phyloP scores from a whole-genome alignment of 2,888 invertebrate genomes.

The Cartodere bifasciata region DNA sequence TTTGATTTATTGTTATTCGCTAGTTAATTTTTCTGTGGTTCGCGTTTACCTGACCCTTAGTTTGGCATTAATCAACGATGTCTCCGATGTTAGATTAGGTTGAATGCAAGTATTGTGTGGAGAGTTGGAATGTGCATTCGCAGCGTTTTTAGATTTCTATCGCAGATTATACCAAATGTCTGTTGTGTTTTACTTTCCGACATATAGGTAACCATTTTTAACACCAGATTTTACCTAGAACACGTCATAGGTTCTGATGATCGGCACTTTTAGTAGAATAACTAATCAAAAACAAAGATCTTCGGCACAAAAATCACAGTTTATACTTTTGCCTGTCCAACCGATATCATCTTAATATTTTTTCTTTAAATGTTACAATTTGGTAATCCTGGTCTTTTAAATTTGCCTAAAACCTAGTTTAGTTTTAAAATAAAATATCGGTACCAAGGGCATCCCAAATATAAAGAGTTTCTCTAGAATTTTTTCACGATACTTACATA shows the following conservation, averaged over 20 bases:
- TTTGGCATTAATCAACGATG: constrained; percentile 27
- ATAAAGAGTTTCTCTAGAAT: too few species aligned
- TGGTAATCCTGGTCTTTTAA: too few species aligned
- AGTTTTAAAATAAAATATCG: too few species aligned
- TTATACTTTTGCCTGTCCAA: too few species aligned
- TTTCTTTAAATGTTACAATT: too few species aligned
- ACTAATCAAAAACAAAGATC: background rate
- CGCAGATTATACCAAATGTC: constrained; percentile 5
- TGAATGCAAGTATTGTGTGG: constrained; percentile 19
- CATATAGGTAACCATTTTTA: constrained; percentile 1
- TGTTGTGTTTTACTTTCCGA: constrained; percentile 3
- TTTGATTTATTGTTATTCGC: constrained; percentile 28
- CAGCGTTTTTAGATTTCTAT: constrained; percentile 12
- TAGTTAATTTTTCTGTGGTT: constrained; percentile 25
- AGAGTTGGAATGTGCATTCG: constrained; percentile 18
- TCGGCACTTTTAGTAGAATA: constrained; percentile 1
- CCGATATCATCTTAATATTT: too few species aligned
- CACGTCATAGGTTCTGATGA: background rate
- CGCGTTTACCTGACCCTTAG: constrained; percentile 23
- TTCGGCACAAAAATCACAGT: background rate
- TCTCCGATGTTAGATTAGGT: constrained; percentile 26
- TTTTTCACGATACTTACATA: too few species aligned
- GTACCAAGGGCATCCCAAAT: too few species aligned
- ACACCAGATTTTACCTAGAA: background rate
- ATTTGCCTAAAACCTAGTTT: too few species aligned